Evolutionary conservation across 2,113 vertebrate genomes (phyloP).

Genomic region (Lepidothrix coronata): DNA sequence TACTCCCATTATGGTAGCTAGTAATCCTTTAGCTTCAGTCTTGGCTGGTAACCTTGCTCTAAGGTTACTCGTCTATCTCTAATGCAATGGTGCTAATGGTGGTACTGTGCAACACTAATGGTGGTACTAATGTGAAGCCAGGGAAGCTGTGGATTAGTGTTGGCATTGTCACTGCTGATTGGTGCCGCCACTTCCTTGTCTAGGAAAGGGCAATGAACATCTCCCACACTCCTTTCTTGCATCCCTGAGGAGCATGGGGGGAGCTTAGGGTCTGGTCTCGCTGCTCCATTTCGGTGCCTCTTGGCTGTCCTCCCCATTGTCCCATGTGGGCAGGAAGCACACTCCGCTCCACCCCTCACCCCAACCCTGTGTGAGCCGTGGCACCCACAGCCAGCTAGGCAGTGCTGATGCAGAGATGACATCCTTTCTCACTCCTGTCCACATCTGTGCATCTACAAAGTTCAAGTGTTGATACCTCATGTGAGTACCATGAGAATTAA

Average conservation of each 20-base stretch:
- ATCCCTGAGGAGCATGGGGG: not conserved
- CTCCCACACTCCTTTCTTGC: not conserved
- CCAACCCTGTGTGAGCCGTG: not conserved
- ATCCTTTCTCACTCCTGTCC: not conserved
- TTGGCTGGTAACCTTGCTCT: not conserved
- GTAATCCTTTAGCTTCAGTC: not conserved
- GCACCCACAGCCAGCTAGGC: not conserved
- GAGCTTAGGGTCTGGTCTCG: rapidly evolving
- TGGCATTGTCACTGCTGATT: not conserved
- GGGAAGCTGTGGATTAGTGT: not conserved
- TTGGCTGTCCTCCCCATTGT: not conserved
- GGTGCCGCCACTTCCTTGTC: rapidly evolving
- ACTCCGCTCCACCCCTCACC: not conserved
- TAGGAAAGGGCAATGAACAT: not conserved
- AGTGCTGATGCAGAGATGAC: not conserved
- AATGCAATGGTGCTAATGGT: not conserved
- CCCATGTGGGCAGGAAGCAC: rapidly evolving
- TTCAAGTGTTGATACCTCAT: no score
- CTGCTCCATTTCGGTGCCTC: not conserved
- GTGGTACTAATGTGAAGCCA: not conserved
- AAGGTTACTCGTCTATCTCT: not conserved
- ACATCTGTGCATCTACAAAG: not conserved
- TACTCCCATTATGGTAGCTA: not conserved
- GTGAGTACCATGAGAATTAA: not conserved
- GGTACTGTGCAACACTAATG: rapidly evolving